These are phyloP conservation scores for Coptodon bakossiorum DNA, from an alignment of 2,113 vertebrate genomes.

Conservation along the genomic window DNA sequence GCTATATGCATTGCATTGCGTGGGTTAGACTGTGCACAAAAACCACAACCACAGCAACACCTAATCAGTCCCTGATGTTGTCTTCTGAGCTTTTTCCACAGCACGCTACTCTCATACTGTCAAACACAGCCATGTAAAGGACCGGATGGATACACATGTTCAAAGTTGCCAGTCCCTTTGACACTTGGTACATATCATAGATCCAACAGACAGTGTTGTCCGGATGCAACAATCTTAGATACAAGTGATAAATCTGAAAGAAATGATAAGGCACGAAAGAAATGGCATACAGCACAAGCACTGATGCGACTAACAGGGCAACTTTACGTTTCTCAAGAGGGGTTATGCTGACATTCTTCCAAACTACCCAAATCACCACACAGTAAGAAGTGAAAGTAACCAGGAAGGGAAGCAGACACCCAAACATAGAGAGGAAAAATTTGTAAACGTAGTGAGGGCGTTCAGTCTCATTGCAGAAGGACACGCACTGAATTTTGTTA, in stretches of 20 bases:
- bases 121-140: conserved; percentile 74
- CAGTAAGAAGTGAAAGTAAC: conserved; percentile 71
- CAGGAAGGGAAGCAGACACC: conserved; percentile 74
- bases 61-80: neutral
- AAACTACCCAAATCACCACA: conserved; percentile 56
- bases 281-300: conserved; percentile 67
- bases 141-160: conserved; percentile 83
- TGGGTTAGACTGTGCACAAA: neutral
- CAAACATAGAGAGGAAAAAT: conserved; percentile 56
- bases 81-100: conserved; percentile 32
- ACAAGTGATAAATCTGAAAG: conserved; percentile 53
- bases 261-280: conserved; percentile 80
- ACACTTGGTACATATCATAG: conserved; percentile 63
- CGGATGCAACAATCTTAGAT: fast-evolving
- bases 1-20: neutral
- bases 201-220: fast-evolving
- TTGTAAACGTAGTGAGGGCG: conserved; percentile 49
- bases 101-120: conserved; percentile 64
- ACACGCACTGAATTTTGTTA: neutral
- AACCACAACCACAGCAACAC: neutral
- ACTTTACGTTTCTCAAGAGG: conserved; percentile 68
- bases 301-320: conserved; percentile 57
- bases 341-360: conserved; percentile 60
- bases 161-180: conserved; percentile 69
- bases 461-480: neutral